These are phyloP conservation scores for Mystacornis crossleyi DNA, from an alignment of 2,113 vertebrate genomes.

Conservation along the genomic window DNA sequence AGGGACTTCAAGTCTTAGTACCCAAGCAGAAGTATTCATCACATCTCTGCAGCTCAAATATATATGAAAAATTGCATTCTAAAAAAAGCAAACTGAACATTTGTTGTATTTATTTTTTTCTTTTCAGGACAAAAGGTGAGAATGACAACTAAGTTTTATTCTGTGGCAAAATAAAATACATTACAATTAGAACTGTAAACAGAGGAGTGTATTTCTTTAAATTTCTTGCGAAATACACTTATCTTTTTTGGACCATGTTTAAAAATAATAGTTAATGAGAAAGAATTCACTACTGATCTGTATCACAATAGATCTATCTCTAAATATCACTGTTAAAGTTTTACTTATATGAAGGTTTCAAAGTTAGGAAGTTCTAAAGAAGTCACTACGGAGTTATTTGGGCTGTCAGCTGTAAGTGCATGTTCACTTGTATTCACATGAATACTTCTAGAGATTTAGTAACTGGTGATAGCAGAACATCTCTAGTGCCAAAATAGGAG, in stretches of 20 bases:
- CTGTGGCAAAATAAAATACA: neutral
- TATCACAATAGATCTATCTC: neutral
- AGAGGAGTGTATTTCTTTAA: neutral
- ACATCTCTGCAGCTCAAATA: neutral
- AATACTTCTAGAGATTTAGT: neutral
- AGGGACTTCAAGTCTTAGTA: neutral
- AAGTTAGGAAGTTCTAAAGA: neutral
- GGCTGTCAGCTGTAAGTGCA: neutral
- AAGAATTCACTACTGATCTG: neutral
- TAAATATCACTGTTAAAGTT: neutral
- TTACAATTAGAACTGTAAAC: neutral
- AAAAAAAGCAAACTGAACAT: neutral
- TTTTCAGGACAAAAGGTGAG: neutral
- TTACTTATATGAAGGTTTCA: neutral
- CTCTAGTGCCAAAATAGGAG: neutral
- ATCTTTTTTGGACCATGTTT: neutral
- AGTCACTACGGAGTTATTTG: neutral
- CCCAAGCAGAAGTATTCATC: neutral
- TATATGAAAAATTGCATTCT: rapidly evolving
- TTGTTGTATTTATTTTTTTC: neutral
- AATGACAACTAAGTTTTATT: neutral
- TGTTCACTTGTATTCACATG: neutral
- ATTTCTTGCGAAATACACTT: neutral
- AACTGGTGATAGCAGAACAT: neutral
- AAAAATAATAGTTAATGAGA: neutral